Base-by-base conservation (phyloP, 1,140 invertebrate species). In the Mactra quadrangularis region DNA sequence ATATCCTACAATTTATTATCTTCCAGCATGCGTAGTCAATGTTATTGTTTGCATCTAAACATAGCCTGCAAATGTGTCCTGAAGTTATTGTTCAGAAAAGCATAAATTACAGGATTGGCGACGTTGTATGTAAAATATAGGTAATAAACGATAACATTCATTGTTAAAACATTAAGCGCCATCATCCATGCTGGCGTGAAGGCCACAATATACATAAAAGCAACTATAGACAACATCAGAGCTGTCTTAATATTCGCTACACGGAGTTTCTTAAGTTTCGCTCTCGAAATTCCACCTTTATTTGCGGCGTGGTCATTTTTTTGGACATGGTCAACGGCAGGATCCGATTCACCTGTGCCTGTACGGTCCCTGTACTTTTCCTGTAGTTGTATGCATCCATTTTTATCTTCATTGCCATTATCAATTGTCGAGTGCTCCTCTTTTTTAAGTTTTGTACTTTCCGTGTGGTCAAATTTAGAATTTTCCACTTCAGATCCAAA, bases 101-200 rank as follows among this genome's bases (percentile, higher is more conserved):
- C 91, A 76, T 92, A 93, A 38, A 93, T 92, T 33, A 93, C 83
- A 3, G 92, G 92, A 83, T 92, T 93, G 19, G 88, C 91, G n/a
- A 92, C 90, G 82, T 93, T 92, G 83, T 93, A 92, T 47, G 89
- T 86, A 70, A 92, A 93, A 78, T 92, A 92, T 82, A 91, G 85
- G 60, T 92, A 91, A 75, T 91, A 91, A 3, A 92, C 88, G 19
- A 92, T 86, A 19, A 89, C 66, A 55, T 89, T 88, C 85, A 90
- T 87, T 11, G 76, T 7, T 0, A 92, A 66, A 27, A 89, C 74
- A 33, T 86, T 60, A n/a, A 89, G 47, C 3, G 89, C 89, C 85
- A 92, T 90, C 57, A 92, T 83, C 88, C 88, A 90, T 0, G 90
- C 87, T 0, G 91, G 91, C 29, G 90, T 75, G 82, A 91, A 92